Evolutionary conservation across 2,888 invertebrate genomes (phyloP).

Genomic region (Ophion slaviceki): DNA sequence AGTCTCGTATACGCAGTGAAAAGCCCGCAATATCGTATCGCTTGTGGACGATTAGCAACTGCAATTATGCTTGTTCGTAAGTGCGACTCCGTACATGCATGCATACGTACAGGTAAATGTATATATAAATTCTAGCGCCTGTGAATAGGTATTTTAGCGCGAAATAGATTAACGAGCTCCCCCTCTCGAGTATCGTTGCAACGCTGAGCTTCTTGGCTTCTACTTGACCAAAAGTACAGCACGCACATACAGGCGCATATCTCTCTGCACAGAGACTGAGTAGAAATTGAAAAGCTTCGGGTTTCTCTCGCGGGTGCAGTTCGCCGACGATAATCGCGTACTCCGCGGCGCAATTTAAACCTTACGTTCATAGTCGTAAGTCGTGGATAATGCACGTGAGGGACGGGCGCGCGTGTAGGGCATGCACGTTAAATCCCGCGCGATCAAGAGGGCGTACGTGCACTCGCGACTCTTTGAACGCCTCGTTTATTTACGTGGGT

Average conservation of each 20-base stretch:
- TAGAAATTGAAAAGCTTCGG: constrained; percentile 52
- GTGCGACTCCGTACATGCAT: constrained; percentile 22
- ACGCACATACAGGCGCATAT: background rate
- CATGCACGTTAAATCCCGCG: too few relatives aligned
- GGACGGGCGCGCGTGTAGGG: constrained; percentile 52
- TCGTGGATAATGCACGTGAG: constrained; percentile 71
- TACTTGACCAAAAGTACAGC: constrained; percentile 43
- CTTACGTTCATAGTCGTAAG: constrained; percentile 44
- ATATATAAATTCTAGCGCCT: background rate
- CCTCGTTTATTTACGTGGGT: background rate
- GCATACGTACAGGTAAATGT: background rate
- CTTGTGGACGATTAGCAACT: constrained; percentile 60
- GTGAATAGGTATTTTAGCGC: constrained; percentile 62
- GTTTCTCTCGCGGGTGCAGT: background rate
- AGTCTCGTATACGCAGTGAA: constrained; percentile 47
- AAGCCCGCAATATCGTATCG: constrained; percentile 58
- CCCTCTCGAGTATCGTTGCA: constrained; percentile 18
- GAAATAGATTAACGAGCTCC: constrained; percentile 64
- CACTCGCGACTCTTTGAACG: background rate
- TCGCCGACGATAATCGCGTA: background rate
- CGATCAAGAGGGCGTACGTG: background rate
- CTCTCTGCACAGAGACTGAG: constrained; percentile 18
- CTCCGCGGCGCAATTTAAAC: background rate
- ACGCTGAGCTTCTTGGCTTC: constrained; percentile 38
- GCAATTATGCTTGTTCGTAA: constrained; percentile 62